A percentile compares a stretch with the other conserved stretches of the same genome.
These are phyloP conservation scores for Pteromalus puparum DNA, from an alignment of 1,140 invertebrate species.

Conservation along the genomic window DNA sequence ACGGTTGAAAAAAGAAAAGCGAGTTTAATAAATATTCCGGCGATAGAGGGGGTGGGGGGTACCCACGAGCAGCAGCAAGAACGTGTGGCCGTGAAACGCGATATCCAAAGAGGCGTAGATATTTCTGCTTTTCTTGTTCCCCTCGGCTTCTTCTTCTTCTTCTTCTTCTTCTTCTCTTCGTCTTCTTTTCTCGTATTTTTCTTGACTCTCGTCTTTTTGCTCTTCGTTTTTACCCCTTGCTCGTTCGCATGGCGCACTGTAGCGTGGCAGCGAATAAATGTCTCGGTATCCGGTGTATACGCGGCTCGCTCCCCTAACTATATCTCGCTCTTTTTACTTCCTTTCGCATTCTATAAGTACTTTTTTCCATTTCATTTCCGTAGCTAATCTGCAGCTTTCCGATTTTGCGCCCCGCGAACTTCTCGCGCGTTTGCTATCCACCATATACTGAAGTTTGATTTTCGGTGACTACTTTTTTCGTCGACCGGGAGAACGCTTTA, in stretches of 20 bases:
- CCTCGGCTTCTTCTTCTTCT: neutral
- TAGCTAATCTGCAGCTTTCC: conserved; percentile 33
- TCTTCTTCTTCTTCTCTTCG: conserved; percentile 25
- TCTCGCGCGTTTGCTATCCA: conserved; percentile 40
- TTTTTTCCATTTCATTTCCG: conserved; percentile 45
- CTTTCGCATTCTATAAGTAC: conserved; percentile 55
- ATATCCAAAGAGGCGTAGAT: conserved; percentile 59
- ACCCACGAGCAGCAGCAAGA: conserved; percentile 10
- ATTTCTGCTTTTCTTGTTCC: conserved; percentile 44
- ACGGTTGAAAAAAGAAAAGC: conserved; percentile 16
- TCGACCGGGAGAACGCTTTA: neutral
- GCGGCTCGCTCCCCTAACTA: conserved; percentile 30
- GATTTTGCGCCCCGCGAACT: conserved; percentile 31
- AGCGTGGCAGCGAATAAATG: conserved; percentile 64
- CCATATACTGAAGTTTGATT: no score
- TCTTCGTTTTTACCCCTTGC: conserved; percentile 39
- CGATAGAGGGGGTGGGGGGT: conserved; percentile 1
- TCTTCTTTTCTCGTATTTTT: conserved; percentile 48
- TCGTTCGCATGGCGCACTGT: conserved; percentile 44
- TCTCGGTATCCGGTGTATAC: conserved; percentile 60
- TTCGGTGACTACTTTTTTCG: neutral
- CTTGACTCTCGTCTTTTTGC: conserved; percentile 40
- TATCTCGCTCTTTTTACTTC: conserved; percentile 11
- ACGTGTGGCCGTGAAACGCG: conserved; percentile 59
- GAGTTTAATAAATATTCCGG: conserved; percentile 35